These are phyloP conservation scores for Clepsis dumicolana DNA, from an alignment of 2,888 invertebrate genomes.

Conservation along the genomic window DNA sequence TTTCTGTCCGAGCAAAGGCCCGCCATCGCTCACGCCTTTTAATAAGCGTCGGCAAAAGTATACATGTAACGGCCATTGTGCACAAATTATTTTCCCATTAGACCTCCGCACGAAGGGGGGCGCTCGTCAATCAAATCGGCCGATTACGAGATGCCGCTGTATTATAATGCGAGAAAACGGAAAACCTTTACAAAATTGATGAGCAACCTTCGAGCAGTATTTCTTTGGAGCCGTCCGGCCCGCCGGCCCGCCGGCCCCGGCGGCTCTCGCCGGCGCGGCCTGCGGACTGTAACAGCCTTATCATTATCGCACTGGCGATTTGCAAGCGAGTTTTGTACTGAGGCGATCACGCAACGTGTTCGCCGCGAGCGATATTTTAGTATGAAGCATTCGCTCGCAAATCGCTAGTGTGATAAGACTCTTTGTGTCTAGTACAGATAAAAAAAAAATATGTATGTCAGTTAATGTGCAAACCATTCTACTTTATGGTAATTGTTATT, in stretches of 20 bases:
- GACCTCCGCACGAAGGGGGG: conserved; percentile 35
- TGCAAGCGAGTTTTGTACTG: too few relatives aligned
- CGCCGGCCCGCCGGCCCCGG: background rate
- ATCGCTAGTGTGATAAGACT: too few relatives aligned
- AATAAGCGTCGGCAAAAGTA: conserved; percentile 60
- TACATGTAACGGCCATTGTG: conserved; percentile 58
- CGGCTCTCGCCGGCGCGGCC: background rate
- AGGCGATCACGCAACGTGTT: too few relatives aligned
- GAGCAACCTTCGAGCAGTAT: conserved; percentile 31
- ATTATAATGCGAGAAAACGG: conserved; percentile 40
- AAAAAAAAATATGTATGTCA: too few relatives aligned
- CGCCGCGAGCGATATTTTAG: too few relatives aligned
- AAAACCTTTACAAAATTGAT: conserved; percentile 43
- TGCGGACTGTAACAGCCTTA: too few relatives aligned
- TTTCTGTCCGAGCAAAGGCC: conserved; percentile 24
- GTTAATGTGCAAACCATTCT: too few relatives aligned
- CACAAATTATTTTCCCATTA: conserved; percentile 58
- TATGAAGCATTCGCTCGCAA: too few relatives aligned
- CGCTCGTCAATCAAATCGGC: conserved; percentile 50
- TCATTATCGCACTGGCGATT: too few relatives aligned
- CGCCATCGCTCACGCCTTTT: conserved; percentile 55
- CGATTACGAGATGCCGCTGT: conserved; percentile 39
- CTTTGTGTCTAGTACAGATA: too few relatives aligned
- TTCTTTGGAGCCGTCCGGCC: background rate
- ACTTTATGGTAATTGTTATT: too few relatives aligned